Evolutionary conservation across 30 jellyfish, hydroid and myxozoan genomes (phyloP).

Genomic region (Calvadosia cruxmelitensis): DNA sequence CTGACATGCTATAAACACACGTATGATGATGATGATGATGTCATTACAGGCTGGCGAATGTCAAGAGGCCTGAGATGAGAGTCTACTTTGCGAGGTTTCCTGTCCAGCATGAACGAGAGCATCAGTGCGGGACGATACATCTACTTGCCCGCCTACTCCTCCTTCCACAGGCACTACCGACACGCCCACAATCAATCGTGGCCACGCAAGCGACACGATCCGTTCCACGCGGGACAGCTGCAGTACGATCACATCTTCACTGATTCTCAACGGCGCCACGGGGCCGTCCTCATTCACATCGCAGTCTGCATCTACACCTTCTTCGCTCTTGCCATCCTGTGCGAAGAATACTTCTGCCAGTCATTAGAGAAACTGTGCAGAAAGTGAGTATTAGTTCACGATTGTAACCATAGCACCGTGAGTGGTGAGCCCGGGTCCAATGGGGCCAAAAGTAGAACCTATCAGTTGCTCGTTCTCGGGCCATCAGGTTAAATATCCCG

Average conservation of each 20-base stretch:
- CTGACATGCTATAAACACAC: too few species aligned
- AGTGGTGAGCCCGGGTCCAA: too few species aligned
- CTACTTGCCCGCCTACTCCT: neutral
- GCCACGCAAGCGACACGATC: constrained; percentile 2
- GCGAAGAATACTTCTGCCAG: constrained; percentile 11
- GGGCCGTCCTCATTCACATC: constrained; percentile 5
- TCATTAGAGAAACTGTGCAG: constrained; percentile 5
- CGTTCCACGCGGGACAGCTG: constrained; percentile 16
- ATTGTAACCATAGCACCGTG: too few species aligned
- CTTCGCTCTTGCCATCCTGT: constrained; percentile 7
- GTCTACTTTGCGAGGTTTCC: too few species aligned
- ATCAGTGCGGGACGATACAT: neutral
- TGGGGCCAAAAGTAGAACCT: too few species aligned
- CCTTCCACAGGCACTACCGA: neutral
- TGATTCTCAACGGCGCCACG: constrained; percentile 8
- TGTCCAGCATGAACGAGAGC: too few species aligned
- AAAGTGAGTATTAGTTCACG: neutral
- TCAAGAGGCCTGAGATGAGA: too few species aligned
- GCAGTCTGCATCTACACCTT: constrained; percentile 6
- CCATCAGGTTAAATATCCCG: too few species aligned
- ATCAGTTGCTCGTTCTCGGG: too few species aligned
- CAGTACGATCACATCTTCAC: constrained; percentile 15
- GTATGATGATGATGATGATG: too few species aligned
- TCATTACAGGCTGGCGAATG: too few species aligned
- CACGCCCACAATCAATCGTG: constrained; percentile 4